Evolutionary conservation across 2,888 invertebrate genomes (phyloP).

Genomic region (Latheticus oryzae): DNA sequence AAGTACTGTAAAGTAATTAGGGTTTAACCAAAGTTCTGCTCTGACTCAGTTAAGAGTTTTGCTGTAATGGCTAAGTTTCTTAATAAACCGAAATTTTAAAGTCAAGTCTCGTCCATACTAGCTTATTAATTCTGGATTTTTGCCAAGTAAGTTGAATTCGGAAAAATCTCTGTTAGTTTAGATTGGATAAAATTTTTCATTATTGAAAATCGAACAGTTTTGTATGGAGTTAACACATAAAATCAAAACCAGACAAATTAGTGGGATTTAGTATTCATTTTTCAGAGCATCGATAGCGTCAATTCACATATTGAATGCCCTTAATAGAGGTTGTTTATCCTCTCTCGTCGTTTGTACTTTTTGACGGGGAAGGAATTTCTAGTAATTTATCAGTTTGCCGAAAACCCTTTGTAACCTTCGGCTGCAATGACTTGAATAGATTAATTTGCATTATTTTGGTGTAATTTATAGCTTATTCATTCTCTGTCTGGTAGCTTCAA

Average conservation of each 20-base stretch:
- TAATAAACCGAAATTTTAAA: too few species aligned
- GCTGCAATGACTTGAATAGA: slow-evolving; percentile 49
- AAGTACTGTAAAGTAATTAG: slow-evolving; percentile 26
- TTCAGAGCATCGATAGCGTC: slow-evolving; percentile 49
- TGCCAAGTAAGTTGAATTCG: too few species aligned
- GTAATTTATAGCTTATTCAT: slow-evolving; percentile 48
- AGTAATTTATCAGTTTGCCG: slow-evolving; percentile 50
- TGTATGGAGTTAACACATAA: too few species aligned
- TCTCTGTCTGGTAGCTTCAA: slow-evolving; percentile 41
- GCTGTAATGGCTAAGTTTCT: slow-evolving; percentile 21
- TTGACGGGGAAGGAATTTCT: slow-evolving; percentile 51
- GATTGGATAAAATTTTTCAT: too few species aligned
- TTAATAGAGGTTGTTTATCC: slow-evolving; percentile 46
- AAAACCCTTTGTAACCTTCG: slow-evolving; percentile 48
- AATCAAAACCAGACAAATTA: slow-evolving; percentile 38
- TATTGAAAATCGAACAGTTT: too few species aligned
- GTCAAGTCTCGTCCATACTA: too few species aligned
- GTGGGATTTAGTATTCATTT: slow-evolving; percentile 42
- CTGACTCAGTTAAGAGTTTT: slow-evolving; percentile 27
- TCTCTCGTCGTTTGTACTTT: slow-evolving; percentile 50
- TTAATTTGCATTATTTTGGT: slow-evolving; percentile 51
- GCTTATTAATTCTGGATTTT: too few species aligned
- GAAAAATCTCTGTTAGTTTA: too few species aligned
- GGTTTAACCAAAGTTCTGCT: slow-evolving; percentile 17
- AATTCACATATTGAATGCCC: slow-evolving; percentile 41